Base-by-base conservation (phyloP, 2,888 invertebrate genomes). In the Tortricodes alternella region DNA sequence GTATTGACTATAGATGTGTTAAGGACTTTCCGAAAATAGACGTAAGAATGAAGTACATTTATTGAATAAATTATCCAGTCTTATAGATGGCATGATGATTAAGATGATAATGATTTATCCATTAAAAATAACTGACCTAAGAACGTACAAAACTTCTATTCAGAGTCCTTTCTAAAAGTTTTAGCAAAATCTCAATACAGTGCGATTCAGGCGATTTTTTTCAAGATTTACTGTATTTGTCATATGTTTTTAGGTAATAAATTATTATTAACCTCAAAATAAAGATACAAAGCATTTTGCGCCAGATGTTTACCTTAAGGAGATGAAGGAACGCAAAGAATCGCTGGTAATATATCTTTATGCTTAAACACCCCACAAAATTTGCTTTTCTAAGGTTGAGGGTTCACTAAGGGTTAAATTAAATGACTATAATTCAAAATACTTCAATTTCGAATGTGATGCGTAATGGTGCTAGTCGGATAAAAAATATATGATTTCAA, bases 331-430 rank as follows among this genome's bases (percentile, higher is more conserved):
- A 41, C 19, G 16, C 46, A 32, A 34, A 19, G 46, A 53, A 46
- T 41, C 23, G n/a, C 23, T 19, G 6, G 9, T 39, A 53, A 53
- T 53, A 46, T 53, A 53, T 53, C 46, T 39, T 48, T 24, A 32
- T 53, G 38, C 39, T 23, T 18, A 46, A 46, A 41, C 39, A 41
- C 32, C 53, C 46, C 24, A 34, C 53, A 34, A 53, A 53, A 48
- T 46, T 46, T 34, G 18, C 39, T 29, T 46, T 43, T 24, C 32
- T 34, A 53, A 34, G 46, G 46, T 34, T 46, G 38, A 39, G 46
- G 39, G 24, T 46, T 39, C 39, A 8, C 18, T 53, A 23, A 23
- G 38, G 34, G 34, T 51, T 51, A 35, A 41, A 13, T 23, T 32
- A 21, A 39, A 18, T 2, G 6, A 32, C 24, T 51, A 27, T 35